Conservation (phyloP, 2,888 invertebrate species). For the Lithosia quadra region DNA sequence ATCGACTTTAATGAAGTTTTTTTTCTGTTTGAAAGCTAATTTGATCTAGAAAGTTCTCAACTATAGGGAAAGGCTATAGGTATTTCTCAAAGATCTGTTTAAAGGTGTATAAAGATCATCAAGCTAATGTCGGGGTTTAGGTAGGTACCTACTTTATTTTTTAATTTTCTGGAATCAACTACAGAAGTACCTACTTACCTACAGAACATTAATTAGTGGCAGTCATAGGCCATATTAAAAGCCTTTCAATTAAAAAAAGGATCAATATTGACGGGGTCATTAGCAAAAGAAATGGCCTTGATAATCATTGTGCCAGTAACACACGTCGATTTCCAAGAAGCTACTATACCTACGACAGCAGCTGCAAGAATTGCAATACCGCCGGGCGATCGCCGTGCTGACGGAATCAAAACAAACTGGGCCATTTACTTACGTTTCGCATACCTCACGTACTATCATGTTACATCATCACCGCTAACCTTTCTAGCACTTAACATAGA, state of each 20-base stretch:
- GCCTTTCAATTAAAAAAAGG: not conserved
- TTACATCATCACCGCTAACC: constrained; percentile 41
- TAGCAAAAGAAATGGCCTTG: not conserved
- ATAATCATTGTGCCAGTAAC: constrained; percentile 1
- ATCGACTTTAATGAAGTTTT: too few species aligned
- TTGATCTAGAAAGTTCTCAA: too few species aligned
- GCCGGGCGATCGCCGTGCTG: not conserved
- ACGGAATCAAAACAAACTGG: constrained; percentile 39
- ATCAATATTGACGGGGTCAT: not conserved
- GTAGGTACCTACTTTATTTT: too few species aligned
- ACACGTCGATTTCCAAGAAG: constrained; percentile 2
- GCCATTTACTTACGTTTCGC: constrained; percentile 20
- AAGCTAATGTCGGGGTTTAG: too few species aligned
- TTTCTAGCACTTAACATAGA: constrained; percentile 24
- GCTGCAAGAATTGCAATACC: not conserved
- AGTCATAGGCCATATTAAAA: not conserved
- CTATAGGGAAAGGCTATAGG: too few species aligned
- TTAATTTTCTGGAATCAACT: too few species aligned
- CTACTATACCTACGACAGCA: not conserved
- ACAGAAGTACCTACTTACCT: too few species aligned
- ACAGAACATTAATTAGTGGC: too few species aligned
- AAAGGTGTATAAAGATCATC: too few species aligned
- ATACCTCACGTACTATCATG: constrained; percentile 31
- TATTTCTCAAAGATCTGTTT: too few species aligned
- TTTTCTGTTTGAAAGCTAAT: too few species aligned